Evolutionary conservation across 2,888 invertebrate genomes (phyloP).

Genomic region (Rotaria socialis): DNA sequence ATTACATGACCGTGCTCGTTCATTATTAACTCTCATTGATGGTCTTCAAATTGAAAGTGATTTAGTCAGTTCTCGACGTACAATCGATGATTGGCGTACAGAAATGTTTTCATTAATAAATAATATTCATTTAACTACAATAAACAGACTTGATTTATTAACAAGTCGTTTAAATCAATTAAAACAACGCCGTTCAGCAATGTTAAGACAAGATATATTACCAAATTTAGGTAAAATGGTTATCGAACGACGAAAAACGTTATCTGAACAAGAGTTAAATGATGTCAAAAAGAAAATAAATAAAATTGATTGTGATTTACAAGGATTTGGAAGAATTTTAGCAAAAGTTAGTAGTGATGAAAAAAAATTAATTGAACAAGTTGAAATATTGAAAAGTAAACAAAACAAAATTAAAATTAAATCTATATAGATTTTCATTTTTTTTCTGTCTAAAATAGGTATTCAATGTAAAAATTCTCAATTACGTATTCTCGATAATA

Average conservation of each 20-base stretch:
- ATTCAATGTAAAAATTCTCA: neutral
- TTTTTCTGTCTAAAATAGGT: neutral
- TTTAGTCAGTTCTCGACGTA: neutral
- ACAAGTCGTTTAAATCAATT: neutral
- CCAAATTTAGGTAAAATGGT: neutral
- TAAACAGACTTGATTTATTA: neutral
- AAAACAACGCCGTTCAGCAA: neutral
- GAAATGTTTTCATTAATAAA: slow-evolving; percentile 14
- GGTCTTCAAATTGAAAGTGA: slow-evolving; percentile 14
- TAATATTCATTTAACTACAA: slow-evolving; percentile 5
- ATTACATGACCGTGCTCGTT: neutral
- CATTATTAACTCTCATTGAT: neutral
- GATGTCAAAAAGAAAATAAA: neutral
- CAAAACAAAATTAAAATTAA: neutral
- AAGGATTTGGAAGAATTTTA: neutral
- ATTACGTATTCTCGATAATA: neutral
- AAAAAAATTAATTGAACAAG: neutral
- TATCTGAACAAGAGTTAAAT: slow-evolving; percentile 7
- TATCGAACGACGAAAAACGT: neutral
- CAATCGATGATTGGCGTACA: neutral
- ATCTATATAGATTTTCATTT: neutral
- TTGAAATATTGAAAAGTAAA: slow-evolving; percentile 8
- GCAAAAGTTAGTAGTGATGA: neutral
- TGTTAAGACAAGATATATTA: neutral
- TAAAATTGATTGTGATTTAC: neutral